Evolutionary conservation across 1,140 invertebrate species (phyloP).

Genomic region (Gonatopus flavifemur): DNA sequence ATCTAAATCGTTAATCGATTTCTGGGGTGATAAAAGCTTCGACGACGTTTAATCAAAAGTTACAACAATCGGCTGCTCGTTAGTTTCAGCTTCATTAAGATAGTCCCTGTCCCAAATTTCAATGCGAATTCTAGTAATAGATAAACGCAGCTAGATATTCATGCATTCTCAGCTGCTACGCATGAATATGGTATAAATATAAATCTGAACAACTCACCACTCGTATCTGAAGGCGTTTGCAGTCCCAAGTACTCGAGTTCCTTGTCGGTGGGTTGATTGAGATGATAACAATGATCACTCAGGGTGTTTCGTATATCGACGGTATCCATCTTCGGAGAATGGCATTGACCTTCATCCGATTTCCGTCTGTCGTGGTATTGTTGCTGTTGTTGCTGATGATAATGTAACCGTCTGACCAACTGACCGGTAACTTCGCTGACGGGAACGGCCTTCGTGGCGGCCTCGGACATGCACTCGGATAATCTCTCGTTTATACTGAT

Average conservation of each 20-base stretch:
- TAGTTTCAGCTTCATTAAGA: no score
- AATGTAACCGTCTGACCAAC: conserved; percentile 30
- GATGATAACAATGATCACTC: conserved; percentile 73
- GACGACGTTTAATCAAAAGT: no score
- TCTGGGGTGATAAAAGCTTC: no score
- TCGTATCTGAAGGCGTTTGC: conserved; percentile 85
- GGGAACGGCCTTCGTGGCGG: conserved; percentile 30
- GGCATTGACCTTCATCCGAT: conserved; percentile 27
- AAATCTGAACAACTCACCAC: conserved; percentile 71
- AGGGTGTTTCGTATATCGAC: conserved; percentile 42
- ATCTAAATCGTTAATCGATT: no score
- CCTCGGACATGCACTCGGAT: conserved; percentile 36
- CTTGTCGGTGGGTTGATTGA: conserved; percentile 57
- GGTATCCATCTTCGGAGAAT: conserved; percentile 32
- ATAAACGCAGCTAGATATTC: no score
- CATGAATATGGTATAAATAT: no score
- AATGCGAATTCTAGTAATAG: no score
- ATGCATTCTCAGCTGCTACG: no score
- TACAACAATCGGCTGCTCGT: no score
- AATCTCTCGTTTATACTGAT: conserved; percentile 42
- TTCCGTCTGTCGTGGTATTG: conserved; percentile 36
- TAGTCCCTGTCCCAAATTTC: no score
- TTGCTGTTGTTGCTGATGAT: no score
- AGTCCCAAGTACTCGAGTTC: conserved; percentile 68
- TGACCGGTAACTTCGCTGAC: conserved; percentile 46